Base-by-base conservation (phyloP, 2,888 invertebrate genomes). In the Ceriagrion tenellum region DNA sequence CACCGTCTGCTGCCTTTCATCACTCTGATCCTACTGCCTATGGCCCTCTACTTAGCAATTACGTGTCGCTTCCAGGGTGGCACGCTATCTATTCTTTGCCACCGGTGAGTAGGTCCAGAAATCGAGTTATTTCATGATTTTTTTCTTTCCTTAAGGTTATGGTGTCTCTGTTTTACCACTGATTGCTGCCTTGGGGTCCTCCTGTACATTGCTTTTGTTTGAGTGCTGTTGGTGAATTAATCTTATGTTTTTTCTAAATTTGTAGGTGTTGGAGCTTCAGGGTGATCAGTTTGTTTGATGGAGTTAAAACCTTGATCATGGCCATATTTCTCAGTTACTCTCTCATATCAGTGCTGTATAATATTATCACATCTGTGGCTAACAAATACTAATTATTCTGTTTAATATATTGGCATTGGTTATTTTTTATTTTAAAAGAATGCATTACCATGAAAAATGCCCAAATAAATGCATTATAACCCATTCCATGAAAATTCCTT, bases 31-130 rank as follows among this genome's bases (percentile, higher is more conserved):
- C 93, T 93, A 26, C 69, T 93, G 69, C 93, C 93, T 2, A 47
- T 93, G 63, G 93, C 93, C 69, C 13, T 69, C 93, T 93, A 93
- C 69, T 93, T 93, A 59, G 93, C 69, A 47, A 47, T 93, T 18
- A 93, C 47, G 40, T 93, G 93, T 69, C 93, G 93, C 47, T 69
- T 93, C 23, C 93, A 93, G 56, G 93, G 93, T 93, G 93, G 93
- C 69, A 93, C 93, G 12, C 93, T 93, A 3, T 93, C 93, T 47
- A 93, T 93, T 35, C 93, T 93, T 47, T 93, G 93, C 93, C 93
- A 93, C 93, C 93, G 93, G 93, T 93, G 93, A 93, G 93, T 93
- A 93, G 74, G 47, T 13, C 12, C n/a, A 18, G 35, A 35, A 35
- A 69, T n/a, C n/a, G 81, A 18, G 35, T 35, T 35, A n/a, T 35